Evolutionary conservation across 2,797 vertebrate genomes (phyloP).

Genomic region (Nyctalus aviator): DNA sequence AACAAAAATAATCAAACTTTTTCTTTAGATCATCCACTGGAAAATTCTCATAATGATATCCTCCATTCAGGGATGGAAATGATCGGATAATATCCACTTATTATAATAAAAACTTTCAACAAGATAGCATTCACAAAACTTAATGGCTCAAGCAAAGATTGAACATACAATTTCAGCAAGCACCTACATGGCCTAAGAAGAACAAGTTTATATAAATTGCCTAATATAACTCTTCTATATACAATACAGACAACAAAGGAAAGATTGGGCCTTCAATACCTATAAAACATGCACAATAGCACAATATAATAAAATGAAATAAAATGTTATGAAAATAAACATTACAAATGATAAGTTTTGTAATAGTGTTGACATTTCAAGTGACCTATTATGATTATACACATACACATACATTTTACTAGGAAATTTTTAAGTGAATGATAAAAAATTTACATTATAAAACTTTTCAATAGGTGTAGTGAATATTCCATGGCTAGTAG

Average conservation of each 20-base stretch:
- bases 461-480: background rate
- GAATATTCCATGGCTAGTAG: background rate
- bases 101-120: conserved; percentile 66
- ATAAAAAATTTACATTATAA: background rate
- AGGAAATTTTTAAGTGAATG: background rate
- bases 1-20: conserved; percentile 69
- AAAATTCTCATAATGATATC: conserved; percentile 58
- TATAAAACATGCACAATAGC: background rate
- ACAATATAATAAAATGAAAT: background rate
- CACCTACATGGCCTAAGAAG: background rate
- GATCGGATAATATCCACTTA: conserved; percentile 18
- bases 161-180: conserved; percentile 71
- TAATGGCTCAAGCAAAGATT: conserved; percentile 70
- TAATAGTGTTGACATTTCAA: background rate
- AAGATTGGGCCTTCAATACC: background rate
- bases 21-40: conserved; percentile 53
- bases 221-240: background rate
- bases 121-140: conserved; percentile 35
- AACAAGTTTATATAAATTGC: conserved; percentile 37
- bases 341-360: background rate
- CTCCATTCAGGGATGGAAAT: conserved; percentile 35
- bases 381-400: background rate
- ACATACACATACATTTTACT: background rate
- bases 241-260: conserved; percentile 50
- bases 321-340: background rate